These are phyloP conservation scores for Clivina fossor DNA, from an alignment of 2,888 invertebrate genomes.

Conservation along the genomic window DNA sequence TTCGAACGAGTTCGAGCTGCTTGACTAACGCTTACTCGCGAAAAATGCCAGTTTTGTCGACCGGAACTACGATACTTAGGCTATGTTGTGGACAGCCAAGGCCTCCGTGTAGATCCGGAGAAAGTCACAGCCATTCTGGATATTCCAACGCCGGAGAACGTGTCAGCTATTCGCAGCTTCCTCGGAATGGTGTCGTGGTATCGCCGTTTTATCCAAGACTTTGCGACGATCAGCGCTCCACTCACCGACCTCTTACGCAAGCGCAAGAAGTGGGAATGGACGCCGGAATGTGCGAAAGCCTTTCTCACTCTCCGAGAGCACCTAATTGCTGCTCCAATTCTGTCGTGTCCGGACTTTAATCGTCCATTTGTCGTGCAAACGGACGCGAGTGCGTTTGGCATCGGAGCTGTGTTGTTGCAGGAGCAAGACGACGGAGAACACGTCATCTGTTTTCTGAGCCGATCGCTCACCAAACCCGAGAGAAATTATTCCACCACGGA, in stretches of 20 bases:
- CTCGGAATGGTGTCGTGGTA: conserved; percentile 14
- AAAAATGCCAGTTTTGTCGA: conserved; percentile 38
- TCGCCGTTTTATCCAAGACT: conserved; percentile 20
- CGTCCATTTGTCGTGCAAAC: conserved; percentile 26
- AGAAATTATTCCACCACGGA: conserved; percentile 35
- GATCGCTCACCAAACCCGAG: conserved; percentile 28
- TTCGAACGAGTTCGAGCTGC: not conserved
- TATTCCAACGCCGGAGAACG: conserved; percentile 28
- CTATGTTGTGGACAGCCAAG: conserved; percentile 24
- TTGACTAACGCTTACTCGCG: conserved; percentile 1
- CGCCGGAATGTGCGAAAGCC: not conserved
- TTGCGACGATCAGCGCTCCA: not conserved
- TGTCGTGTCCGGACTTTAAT: conserved; percentile 26
- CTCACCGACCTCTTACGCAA: not conserved
- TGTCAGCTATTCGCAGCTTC: conserved; percentile 25
- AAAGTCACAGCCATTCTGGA: conserved; percentile 23
- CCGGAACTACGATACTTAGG: conserved; percentile 37
- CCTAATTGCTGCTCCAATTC: conserved; percentile 14
- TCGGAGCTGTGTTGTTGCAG: conserved; percentile 26
- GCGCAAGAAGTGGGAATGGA: conserved; percentile 9
- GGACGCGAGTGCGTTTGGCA: conserved; percentile 11
- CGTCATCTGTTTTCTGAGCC: conserved; percentile 37
- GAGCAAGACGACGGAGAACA: conserved; percentile 10
- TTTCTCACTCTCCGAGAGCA: not conserved
- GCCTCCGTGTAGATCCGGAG: conserved; percentile 10